Conservation (phyloP, 2,113 vertebrate species). For the Pomatostomus ruficeps region DNA sequence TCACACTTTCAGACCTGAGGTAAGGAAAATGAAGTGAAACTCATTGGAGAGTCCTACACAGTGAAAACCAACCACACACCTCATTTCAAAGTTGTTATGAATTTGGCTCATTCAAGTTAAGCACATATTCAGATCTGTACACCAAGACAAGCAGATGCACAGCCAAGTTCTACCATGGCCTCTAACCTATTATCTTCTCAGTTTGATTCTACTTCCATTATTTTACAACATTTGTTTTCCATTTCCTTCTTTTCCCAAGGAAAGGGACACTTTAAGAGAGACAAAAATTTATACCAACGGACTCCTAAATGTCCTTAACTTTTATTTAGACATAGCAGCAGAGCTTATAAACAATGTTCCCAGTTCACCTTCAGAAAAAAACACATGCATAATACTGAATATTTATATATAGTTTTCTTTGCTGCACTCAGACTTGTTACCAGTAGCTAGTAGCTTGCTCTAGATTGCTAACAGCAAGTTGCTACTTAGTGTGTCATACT, state of each 20-base stretch:
- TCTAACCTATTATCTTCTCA: background rate
- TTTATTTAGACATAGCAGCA: background rate
- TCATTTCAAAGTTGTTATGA: background rate
- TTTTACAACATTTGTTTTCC: background rate
- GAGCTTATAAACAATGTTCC: background rate
- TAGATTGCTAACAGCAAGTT: background rate
- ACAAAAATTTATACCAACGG: background rate
- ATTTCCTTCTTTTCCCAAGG: background rate
- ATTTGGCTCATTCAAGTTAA: background rate
- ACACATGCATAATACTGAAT: background rate
- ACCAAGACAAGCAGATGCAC: background rate
- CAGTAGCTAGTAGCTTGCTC: background rate
- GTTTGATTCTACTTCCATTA: background rate
- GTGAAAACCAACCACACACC: background rate
- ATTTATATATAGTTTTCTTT: background rate
- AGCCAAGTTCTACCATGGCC: background rate
- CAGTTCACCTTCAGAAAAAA: background rate
- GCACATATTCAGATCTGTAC: background rate
- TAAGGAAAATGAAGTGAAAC: background rate
- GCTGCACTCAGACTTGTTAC: background rate
- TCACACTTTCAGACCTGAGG: background rate
- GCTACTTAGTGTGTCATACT: background rate
- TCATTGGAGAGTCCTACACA: background rate
- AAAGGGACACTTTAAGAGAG: background rate
- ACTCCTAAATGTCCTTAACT: background rate